Conservation (phyloP, 2,888 invertebrate genomes). For the Aporophyla lueneburgensis region DNA sequence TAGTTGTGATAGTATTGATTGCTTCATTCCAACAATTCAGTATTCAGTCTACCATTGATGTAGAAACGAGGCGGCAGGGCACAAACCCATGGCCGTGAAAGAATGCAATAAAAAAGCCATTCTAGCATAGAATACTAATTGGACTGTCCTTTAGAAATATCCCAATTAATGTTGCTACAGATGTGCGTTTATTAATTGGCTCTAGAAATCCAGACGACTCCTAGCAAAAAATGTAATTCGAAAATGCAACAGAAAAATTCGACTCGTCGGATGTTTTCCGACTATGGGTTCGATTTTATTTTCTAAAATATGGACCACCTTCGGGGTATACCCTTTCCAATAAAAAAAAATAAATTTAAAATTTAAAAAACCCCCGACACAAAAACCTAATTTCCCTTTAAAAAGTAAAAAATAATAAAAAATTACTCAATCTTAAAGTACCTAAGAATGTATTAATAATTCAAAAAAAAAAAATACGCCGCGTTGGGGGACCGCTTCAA, state of each 20-base stretch:
- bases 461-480: too few species aligned
- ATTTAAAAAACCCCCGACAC: too few species aligned
- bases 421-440: too few species aligned
- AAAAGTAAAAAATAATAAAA: too few species aligned
- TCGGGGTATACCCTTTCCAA: too few species aligned
- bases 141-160: background rate
- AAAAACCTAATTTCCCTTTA: too few species aligned
- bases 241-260: background rate
- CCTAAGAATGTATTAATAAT: too few species aligned
- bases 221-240: background rate
- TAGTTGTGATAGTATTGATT: background rate
- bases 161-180: background rate
- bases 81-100: background rate
- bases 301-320: too few species aligned
- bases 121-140: constrained; percentile 12
- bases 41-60: constrained; percentile 19
- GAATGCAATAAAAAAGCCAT: background rate
- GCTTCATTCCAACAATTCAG: background rate
- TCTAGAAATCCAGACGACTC: background rate
- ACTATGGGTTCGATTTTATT: too few species aligned
- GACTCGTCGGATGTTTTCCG: too few species aligned
- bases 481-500: too few species aligned
- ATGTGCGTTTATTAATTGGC: background rate
- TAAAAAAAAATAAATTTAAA: too few species aligned
- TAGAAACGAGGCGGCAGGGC: background rate